Conservation (phyloP, 2,113 vertebrate genomes). For the Seriola aureovittata region DNA sequence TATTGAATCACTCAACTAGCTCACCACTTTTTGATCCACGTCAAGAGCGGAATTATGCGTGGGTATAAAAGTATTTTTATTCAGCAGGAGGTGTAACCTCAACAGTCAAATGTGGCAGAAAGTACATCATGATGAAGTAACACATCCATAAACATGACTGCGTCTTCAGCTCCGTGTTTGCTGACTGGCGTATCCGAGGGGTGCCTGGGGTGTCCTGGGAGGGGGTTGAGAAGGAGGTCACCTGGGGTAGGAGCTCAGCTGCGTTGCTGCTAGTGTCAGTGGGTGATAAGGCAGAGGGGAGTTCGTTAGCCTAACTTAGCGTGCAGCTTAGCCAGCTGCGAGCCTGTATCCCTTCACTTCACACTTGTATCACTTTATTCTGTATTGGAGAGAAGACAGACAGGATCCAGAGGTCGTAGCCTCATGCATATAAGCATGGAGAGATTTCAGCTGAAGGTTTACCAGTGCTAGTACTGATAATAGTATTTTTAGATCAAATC, state of each 20-base stretch:
- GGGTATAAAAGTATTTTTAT: slow-evolving; percentile 3
- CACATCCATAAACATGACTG: slow-evolving; percentile 39
- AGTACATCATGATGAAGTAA: slow-evolving; percentile 42
- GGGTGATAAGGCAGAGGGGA: slow-evolving; percentile 38
- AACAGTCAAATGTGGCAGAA: slow-evolving; percentile 20
- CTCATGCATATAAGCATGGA: neutral
- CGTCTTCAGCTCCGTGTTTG: neutral
- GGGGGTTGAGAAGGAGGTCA: slow-evolving; percentile 17
- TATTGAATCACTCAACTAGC: neutral
- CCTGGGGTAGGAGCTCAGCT: slow-evolving; percentile 49
- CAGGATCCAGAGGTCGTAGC: neutral
- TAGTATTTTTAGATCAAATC: slow-evolving; percentile 7
- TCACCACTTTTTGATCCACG: neutral
- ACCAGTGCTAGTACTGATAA: neutral
- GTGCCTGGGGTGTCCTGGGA: neutral
- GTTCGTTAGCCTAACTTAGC: neutral
- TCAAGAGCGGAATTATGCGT: no score
- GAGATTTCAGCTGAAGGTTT: neutral
- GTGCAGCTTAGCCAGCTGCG: slow-evolving; percentile 8
- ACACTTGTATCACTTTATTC: neutral
- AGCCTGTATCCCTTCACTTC: neutral
- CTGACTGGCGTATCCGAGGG: slow-evolving; percentile 20
- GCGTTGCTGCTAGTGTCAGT: slow-evolving; percentile 53
- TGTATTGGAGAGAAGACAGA: slow-evolving; percentile 25
- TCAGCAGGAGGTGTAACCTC: slow-evolving; percentile 3